Evolutionary conservation across 2,888 invertebrate genomes (phyloP), one percentile per base, ranked within the genome.

Genomic region (Pseudoips prasinana): DNA sequence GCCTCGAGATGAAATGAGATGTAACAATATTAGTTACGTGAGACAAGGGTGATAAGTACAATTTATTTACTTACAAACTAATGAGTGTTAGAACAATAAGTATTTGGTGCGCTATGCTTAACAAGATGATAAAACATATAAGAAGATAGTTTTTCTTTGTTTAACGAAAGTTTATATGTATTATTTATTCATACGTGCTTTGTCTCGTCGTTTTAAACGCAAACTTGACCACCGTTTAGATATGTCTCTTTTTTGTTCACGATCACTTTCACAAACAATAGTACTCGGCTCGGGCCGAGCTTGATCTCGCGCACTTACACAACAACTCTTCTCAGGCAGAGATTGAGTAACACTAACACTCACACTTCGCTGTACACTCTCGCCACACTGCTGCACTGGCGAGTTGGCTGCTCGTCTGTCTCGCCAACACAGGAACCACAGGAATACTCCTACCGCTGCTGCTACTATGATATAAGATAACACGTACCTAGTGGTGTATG

Each of bases 31-130:
- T 20, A 20, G 20, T 20, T 20, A 20, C 7, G 20, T 20, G 20
- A 20, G 2, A 20, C 20, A 20, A 20, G 3, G 20, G 20, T 20
- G 20, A 20, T 5, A 7, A n/a, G n/a, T n/a, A n/a, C 20, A 20
- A 20, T 20, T 20, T n/a, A n/a, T n/a, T 20, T 20, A 7, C 20
- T 20, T 20, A 20, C 7, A 20, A 5, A 7, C 20, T 20, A 20
- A 20, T 20, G 20, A 20, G 20, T 20, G 20, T 20, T 20, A 20
- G 20, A n/a, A 20, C 20, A 20, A n/a, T n/a, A n/a, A n/a, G n/a
- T 20, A n/a, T 20, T 20, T n/a, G n/a, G 20, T 20, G 20, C 20
- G 20, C 3, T 3, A 20, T 20, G 20, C 3, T n/a, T 3, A 20
- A 20, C 20, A 20, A 20, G 20, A 2, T 20, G 20, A 20, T 20